These are phyloP conservation scores for Fistularia commersonii DNA, from an alignment of 2,797 vertebrate species.

Conservation along the genomic window DNA sequence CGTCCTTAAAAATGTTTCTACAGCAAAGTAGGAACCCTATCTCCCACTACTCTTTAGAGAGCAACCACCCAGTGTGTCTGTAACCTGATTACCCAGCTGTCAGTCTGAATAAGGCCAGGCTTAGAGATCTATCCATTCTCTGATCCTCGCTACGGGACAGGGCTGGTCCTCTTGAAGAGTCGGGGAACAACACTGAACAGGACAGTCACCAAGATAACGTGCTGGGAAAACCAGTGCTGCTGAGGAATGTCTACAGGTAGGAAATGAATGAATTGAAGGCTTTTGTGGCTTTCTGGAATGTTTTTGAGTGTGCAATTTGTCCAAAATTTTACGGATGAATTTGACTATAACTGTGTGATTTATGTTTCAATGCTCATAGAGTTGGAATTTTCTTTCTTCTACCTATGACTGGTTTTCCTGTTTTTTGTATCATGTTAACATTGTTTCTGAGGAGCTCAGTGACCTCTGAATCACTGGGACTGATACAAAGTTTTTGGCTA, in stretches of 20 bases:
- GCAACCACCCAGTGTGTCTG: slow-evolving; percentile 60
- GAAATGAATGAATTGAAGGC: slow-evolving; percentile 1
- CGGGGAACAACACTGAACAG: slow-evolving; percentile 37
- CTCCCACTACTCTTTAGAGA: slow-evolving; percentile 41
- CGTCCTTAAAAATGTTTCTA: slow-evolving; percentile 5
- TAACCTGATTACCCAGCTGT: slow-evolving; percentile 73
- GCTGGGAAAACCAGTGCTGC: slow-evolving; percentile 5
- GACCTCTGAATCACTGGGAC: too few relatives aligned
- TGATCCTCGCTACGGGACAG: slow-evolving; percentile 40
- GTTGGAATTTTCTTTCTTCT: neutral
- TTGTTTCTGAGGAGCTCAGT: neutral
- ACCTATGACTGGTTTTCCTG: slow-evolving; percentile 1
- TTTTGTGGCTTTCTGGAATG: too few relatives aligned
- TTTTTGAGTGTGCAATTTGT: too few relatives aligned
- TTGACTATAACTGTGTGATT: too few relatives aligned
- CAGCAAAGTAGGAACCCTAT: slow-evolving; percentile 34
- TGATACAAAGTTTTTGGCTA: too few relatives aligned
- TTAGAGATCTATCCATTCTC: slow-evolving; percentile 50
- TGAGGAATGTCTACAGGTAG: slow-evolving; percentile 40
- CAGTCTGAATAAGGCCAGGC: slow-evolving; percentile 65
- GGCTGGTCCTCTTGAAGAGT: slow-evolving; percentile 41
- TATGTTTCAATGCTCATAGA: too few relatives aligned
- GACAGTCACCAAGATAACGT: slow-evolving; percentile 10
- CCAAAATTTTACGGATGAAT: too few relatives aligned
- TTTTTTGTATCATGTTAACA: slow-evolving; percentile 6